These are phyloP conservation scores for Scaptomyza flava DNA, from an alignment of 2,888 invertebrate species.

Conservation along the genomic window DNA sequence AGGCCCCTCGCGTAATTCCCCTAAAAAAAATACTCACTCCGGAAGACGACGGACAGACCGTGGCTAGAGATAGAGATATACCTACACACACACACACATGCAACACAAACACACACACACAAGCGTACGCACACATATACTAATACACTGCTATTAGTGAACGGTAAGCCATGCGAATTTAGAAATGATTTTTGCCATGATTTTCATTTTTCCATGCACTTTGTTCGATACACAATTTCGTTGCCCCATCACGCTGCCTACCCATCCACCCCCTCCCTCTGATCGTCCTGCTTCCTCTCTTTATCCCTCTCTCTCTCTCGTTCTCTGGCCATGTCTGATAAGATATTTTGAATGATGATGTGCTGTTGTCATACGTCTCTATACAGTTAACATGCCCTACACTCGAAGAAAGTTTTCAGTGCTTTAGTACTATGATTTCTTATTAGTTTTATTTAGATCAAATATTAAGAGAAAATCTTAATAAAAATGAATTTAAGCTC, in stretches of 20 bases:
- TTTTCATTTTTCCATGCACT: conserved; percentile 67
- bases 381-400: conserved; percentile 22
- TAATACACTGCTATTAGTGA: conserved; percentile 23
- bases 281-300: conserved; percentile 6
- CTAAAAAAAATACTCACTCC: conserved; percentile 7
- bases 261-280: not conserved
- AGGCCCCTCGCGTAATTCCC: conserved; percentile 11
- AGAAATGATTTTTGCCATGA: conserved; percentile 63
- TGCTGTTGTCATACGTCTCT: conserved; percentile 71
- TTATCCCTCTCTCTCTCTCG: not conserved
- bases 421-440: no score
- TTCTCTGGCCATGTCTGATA: conserved; percentile 54
- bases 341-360: conserved; percentile 82
- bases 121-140: not conserved
- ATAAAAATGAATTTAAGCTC: no score
- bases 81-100: not conserved
- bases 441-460: no score
- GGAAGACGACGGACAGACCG: conserved; percentile 4
- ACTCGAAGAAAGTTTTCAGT: not conserved
- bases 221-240: conserved; percentile 57
- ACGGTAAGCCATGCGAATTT: conserved; percentile 54
- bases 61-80: conserved; percentile 23
- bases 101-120: not conserved
- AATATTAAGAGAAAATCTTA: no score
- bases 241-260: conserved; percentile 11